These are phyloP conservation scores for Beroe forskalii DNA, from an alignment of 37 sponge, comb jelly and placozoan species.

Conservation along the genomic window DNA sequence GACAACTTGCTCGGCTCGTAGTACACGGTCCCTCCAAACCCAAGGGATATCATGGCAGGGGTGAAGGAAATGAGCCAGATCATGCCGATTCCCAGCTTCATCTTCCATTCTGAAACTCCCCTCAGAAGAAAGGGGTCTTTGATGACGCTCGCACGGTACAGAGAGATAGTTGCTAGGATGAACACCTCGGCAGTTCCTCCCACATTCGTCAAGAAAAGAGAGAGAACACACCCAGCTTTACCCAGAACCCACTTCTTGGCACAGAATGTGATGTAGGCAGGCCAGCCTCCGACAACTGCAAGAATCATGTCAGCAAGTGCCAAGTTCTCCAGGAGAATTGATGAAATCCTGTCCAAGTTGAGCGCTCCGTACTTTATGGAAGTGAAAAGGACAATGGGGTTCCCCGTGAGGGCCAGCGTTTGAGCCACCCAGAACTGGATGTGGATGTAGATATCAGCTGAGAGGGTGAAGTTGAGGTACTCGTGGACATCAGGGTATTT, in stretches of 20 bases:
- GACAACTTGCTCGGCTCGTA: not conserved
- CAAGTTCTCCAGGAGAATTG: constrained; percentile 8
- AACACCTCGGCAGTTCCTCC: constrained; percentile 18
- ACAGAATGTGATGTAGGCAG: constrained; percentile 7
- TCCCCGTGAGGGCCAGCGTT: not conserved
- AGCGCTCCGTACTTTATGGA: not conserved
- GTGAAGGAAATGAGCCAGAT: constrained; percentile 7
- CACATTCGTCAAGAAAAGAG: not conserved
- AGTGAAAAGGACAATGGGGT: not conserved
- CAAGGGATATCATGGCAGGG: not conserved
- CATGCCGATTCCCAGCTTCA: not conserved
- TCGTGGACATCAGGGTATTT: not conserved
- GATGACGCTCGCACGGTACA: not conserved
- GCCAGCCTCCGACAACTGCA: not conserved
- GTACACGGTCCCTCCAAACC: not conserved
- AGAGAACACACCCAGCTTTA: not conserved
- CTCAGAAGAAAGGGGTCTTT: not conserved
- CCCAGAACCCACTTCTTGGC: constrained; percentile 11
- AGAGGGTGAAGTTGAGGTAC: not conserved
- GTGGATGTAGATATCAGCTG: not conserved
- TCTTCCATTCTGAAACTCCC: not conserved
- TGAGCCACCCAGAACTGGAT: constrained; percentile 22
- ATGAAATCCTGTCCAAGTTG: not conserved
- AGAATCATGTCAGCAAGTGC: constrained; percentile 12
- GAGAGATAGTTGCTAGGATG: not conserved